Conservation (phyloP, 2,888 invertebrate species). For the Nomada hirtipes region DNA sequence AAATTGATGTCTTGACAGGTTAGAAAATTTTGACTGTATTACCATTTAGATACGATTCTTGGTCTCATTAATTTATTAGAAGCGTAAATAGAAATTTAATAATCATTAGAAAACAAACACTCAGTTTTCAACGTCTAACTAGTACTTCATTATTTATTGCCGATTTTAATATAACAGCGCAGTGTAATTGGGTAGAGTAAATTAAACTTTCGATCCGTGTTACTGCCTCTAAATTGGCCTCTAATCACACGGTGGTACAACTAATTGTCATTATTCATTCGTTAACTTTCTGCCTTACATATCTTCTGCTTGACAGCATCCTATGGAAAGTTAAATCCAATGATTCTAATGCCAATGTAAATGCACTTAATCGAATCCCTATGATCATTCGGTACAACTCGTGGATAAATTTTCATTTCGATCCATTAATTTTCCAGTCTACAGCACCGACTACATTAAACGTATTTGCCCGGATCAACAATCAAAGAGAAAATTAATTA, state of each 20-base stretch:
- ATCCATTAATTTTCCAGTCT: constrained; percentile 3
- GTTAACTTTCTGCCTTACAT: neutral
- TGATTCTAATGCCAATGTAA: constrained; percentile 4
- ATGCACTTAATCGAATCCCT: neutral
- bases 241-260: neutral
- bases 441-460: constrained; percentile 10
- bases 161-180: neutral
- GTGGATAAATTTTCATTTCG: neutral
- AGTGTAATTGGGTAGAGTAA: neutral
- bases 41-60: too few relatives aligned
- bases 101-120: too few relatives aligned
- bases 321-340: neutral
- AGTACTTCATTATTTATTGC: too few relatives aligned
- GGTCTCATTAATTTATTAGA: too few relatives aligned
- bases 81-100: too few relatives aligned
- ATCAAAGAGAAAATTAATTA: constrained; percentile 2
- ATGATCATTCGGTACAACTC: constrained; percentile 20
- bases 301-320: neutral
- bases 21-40: too few relatives aligned
- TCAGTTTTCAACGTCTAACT: too few relatives aligned
- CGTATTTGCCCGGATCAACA: neutral
- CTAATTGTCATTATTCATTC: constrained; percentile 12
- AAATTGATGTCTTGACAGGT: too few relatives aligned
- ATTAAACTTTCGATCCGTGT: neutral
- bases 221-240: neutral